Evolutionary conservation across 2,888 invertebrate genomes (phyloP), one percentile per base, ranked within the genome.

Genomic region (Dolomedes plantarius): DNA sequence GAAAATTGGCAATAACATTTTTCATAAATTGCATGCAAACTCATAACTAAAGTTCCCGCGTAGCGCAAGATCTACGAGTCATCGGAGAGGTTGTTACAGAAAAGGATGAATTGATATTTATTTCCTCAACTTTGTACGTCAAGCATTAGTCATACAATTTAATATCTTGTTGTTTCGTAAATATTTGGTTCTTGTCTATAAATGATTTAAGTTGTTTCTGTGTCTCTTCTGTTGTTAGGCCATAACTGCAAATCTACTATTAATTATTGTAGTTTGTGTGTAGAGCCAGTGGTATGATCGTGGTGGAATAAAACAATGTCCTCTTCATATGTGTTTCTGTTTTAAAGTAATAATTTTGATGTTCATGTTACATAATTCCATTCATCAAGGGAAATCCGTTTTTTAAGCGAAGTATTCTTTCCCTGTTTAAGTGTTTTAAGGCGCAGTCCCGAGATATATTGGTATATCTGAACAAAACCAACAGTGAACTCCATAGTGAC

Each of bases 251-350:
- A 62, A 71, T 76, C 23, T 67, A 62, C 50, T 69, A 65, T 82
- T 82, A 64, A 71, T 64, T 65, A 71, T 41, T 83, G 82, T 82
- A 76, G 71, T 28, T 72, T 72, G 56, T 83, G 56, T 83, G 76
- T 83, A 83, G 82, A 28, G 64, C 28, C 64, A 76, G 62, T 75
- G 69, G n/a, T 76, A 76, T 72, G 67, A 36, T 75, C 41, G 32
- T 73, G 68, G 62, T 72, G 76, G 46, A 83, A 83, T 83, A 83
- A 83, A 71, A 76, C 82, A 69, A 23, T 75, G 82, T 72, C 76
- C 67, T 80, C 67, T 56, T 76, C 62, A 64, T 76, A 71, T 72
- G 72, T 76, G 69, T 75, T 75, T 75, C 39, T 82, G 75, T 82
- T 82, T 62, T 11, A 32, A 62, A 29, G 28, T 6, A 56, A 72